These are phyloP conservation scores for Pseudorhiza aurosa DNA, from an alignment of 30 jellyfish, hydroid and myxozoan species.

Conservation along the genomic window DNA sequence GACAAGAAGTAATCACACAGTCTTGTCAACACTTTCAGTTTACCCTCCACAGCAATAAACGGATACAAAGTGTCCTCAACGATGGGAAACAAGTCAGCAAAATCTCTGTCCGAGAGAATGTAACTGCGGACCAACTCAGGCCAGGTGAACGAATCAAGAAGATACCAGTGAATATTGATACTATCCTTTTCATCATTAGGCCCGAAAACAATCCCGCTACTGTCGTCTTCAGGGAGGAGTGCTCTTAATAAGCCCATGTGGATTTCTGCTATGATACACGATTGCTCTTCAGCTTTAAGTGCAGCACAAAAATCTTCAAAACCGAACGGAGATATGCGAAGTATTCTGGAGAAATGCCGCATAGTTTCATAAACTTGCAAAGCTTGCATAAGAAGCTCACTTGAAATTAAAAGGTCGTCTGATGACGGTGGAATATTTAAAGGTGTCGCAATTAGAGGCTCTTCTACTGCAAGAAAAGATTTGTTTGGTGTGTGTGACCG, in stretches of 20 bases:
- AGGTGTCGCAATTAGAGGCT: constrained; percentile 53
- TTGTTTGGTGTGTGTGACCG: constrained; percentile 14
- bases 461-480: constrained; percentile 17
- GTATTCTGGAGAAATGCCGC: constrained; percentile 88
- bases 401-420: constrained; percentile 68
- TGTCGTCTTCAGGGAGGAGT: constrained; percentile 83
- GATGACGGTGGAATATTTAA: constrained; percentile 83
- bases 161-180: constrained; percentile 79
- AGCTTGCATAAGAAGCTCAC: constrained; percentile 76
- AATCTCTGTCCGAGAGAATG: constrained; percentile 77
- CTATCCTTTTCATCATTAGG: constrained; percentile 91
- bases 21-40: constrained; percentile 61
- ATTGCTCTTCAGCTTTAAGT: constrained; percentile 83
- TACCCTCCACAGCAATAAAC: constrained; percentile 74
- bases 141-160: constrained; percentile 93
- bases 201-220: constrained; percentile 77
- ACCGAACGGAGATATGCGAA: constrained; percentile 85
- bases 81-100: constrained; percentile 56
- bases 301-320: constrained; percentile 97
- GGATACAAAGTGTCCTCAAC: constrained; percentile 85
- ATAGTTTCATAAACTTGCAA: constrained; percentile 88
- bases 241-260: constrained; percentile 71
- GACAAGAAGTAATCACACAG: constrained; percentile 72
- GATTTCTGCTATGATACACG: constrained; percentile 83
- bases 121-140: constrained; percentile 92